Evolutionary conservation across 2,797 vertebrate genomes (phyloP).

Genomic region (Trachops cirrhosus): DNA sequence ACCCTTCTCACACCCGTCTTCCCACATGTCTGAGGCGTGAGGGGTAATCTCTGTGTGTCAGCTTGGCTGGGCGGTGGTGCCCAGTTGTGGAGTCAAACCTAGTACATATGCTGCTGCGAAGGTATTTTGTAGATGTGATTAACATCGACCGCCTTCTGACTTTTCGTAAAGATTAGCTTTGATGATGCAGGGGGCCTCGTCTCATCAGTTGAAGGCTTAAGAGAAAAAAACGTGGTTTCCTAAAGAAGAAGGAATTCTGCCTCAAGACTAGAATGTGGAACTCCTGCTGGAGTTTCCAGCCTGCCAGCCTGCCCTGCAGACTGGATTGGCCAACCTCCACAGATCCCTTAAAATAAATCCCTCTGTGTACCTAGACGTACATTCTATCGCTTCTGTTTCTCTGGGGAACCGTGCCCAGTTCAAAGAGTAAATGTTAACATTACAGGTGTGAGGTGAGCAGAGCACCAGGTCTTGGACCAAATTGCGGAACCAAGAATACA

Average conservation of each 20-base stretch:
- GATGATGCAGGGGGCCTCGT: neutral
- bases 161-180: neutral
- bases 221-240: neutral
- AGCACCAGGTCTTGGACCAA: neutral
- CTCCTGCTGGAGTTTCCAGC: neutral
- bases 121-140: neutral
- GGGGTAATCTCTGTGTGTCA: no score
- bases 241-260: neutral
- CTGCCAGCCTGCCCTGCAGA: neutral
- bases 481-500: neutral
- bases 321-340: neutral
- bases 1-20: neutral
- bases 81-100: neutral
- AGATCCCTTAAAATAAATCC: neutral
- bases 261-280: neutral
- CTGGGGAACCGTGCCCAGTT: neutral
- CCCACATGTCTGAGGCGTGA: neutral
- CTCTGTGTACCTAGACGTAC: no score
- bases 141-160: neutral
- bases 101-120: neutral
- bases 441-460: neutral
- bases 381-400: neutral
- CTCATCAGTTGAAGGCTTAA: neutral
- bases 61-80: neutral
- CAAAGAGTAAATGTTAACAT: no score